Base-by-base conservation (phyloP, 2,113 vertebrate genomes). In the Periophthalmodon schlosseri region DNA sequence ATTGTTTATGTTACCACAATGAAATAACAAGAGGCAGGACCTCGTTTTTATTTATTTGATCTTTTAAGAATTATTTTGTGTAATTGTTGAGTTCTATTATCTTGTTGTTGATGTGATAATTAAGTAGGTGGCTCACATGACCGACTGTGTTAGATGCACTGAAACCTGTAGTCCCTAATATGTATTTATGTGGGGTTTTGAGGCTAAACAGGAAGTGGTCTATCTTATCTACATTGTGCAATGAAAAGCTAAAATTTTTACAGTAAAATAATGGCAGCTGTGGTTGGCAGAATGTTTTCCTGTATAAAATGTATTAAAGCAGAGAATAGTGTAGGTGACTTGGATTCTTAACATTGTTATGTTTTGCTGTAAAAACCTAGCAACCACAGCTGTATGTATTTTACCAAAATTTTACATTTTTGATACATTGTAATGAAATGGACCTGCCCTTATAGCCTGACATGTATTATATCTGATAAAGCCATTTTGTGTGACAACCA, bases 401-500 rank as follows among this genome's bases (percentile, higher is more conserved):
- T 60, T 60, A 28, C 57, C 57, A 60, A 60, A 23, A 28, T 28
- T 14, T 28, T 13, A 11, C 12, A 14, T 60, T 60, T 60, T 60
- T 28, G 13, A 60, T 60, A 28, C 57, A 28, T 28, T 60, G 57
- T 60, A 39, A 76, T 79, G 75, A 84, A 86, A 82, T 84, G 73
- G 81, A 84, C 74, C 44, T 2, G 66, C 36, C 39, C 65, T 67
- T 33, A 54, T 73, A 68, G 68, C 78, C 81, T 52, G 72, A 68
- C 80, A 84, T 81, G 72, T 82, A 76, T 84, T 82, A 74, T 77
- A 89, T 80, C 72, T 82, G 80, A 84, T 44, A n/a, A 80, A n/a
- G 86, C 90, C 91, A 91, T 93, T 93, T 91, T 91, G 91, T 91
- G 83, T 93, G 91, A 93, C 83, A 73, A 91, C 90, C 89, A 87